Evolutionary conservation across 2,797 vertebrate genomes (phyloP).

Genomic region (Cygnus olor): DNA sequence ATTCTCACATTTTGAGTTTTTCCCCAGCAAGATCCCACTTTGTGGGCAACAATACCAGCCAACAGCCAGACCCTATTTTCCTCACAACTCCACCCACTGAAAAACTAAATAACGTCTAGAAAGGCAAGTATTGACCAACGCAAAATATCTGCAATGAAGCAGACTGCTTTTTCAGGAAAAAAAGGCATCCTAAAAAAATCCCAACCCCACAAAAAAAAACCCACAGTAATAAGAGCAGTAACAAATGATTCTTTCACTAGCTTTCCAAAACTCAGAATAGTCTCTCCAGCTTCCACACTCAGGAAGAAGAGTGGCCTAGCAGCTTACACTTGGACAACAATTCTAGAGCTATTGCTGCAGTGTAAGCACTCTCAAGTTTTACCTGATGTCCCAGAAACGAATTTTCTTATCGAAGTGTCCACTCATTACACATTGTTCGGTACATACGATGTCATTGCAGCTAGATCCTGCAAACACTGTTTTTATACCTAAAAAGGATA

Average conservation of each 20-base stretch:
- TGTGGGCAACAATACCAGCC: neutral
- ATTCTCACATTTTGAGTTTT: neutral
- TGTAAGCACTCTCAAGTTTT: slow-evolving; percentile 12
- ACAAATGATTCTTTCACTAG: neutral
- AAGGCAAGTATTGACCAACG: neutral
- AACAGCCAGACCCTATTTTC: neutral
- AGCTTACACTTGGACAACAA: neutral
- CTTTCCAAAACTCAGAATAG: neutral
- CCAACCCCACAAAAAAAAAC: neutral
- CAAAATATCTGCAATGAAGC: neutral
- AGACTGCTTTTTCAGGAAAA: neutral
- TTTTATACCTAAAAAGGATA: slow-evolving; percentile 88
- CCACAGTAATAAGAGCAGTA: neutral
- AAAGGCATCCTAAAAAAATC: accelerated
- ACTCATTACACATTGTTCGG: slow-evolving; percentile 98
- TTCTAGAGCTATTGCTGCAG: neutral
- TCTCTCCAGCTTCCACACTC: neutral
- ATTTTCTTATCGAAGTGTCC: slow-evolving; percentile 99
- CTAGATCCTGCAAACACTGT: slow-evolving; percentile 98
- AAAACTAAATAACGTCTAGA: neutral
- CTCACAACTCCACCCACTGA: neutral
- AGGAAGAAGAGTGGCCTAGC: neutral
- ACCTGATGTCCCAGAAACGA: slow-evolving; percentile 99
- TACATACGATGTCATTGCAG: slow-evolving; percentile 97
- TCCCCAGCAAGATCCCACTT: neutral